These are phyloP conservation scores for Siniperca chuatsi DNA, from an alignment of 2,113 vertebrate genomes.

Conservation along the genomic window DNA sequence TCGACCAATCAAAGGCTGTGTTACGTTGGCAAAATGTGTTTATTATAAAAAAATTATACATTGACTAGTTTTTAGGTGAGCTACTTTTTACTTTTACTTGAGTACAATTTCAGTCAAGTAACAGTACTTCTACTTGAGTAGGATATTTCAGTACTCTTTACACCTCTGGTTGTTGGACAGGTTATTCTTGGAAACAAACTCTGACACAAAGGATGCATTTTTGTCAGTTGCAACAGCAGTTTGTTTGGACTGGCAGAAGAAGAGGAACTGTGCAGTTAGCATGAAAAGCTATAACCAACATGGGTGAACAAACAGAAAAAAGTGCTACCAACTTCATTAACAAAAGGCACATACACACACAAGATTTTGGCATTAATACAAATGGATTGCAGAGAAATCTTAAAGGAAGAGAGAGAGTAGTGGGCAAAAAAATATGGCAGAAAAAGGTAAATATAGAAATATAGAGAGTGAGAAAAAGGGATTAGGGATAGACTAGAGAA, in stretches of 20 bases:
- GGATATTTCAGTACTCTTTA: no score
- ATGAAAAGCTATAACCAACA: background rate
- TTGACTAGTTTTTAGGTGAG: no score
- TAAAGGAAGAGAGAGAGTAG: background rate
- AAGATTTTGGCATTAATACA: background rate
- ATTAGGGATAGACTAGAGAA: background rate
- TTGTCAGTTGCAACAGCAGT: background rate
- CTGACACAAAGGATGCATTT: background rate
- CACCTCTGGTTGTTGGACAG: background rate
- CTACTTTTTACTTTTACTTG: no score
- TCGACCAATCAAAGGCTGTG: no score
- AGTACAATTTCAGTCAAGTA: no score
- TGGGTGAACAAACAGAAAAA: background rate
- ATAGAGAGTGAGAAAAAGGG: background rate
- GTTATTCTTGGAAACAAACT: background rate
- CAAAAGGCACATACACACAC: background rate
- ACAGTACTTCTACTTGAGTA: no score
- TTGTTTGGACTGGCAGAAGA: background rate
- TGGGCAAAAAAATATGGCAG: background rate
- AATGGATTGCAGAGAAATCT: background rate
- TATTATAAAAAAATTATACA: no score
- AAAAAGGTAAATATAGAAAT: background rate
- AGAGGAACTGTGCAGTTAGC: background rate
- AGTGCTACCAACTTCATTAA: background rate
- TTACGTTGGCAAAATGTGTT: no score